A percentile compares a stretch with the other conserved stretches of the same genome.
These are phyloP conservation scores for Malurus melanocephalus DNA, from an alignment of 2,113 vertebrate species.

Conservation along the genomic window DNA sequence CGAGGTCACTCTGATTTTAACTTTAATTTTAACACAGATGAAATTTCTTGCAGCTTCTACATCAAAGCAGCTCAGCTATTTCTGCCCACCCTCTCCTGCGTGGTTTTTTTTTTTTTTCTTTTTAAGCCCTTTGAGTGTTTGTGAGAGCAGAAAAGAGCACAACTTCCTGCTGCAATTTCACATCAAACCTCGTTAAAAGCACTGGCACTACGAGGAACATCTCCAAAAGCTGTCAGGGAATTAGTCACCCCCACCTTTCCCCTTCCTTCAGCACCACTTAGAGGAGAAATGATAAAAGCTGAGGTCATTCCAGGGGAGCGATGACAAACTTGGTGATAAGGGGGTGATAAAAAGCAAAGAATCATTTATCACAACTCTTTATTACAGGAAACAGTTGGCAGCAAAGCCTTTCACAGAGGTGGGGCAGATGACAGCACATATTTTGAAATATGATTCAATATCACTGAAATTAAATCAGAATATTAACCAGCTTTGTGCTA, in stretches of 20 bases:
- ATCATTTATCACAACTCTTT: neutral
- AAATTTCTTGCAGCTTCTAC: neutral
- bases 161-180: neutral
- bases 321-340: neutral
- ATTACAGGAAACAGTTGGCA: neutral
- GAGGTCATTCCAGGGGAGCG: neutral
- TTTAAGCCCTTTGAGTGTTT: neutral
- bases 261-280: neutral
- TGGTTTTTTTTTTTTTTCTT: neutral
- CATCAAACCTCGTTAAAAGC: neutral
- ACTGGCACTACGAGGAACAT: neutral
- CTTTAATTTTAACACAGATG: neutral
- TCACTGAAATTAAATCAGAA: neutral
- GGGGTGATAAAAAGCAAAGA: neutral
- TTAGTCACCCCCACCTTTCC: neutral
- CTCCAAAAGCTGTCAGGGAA: neutral
- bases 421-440: neutral
- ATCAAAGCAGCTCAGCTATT: neutral
- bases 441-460: neutral
- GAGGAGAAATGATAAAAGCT: slow-evolving; percentile 1
- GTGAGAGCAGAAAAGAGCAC: neutral
- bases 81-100: neutral
- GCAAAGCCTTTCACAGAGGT: neutral
- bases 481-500: neutral
- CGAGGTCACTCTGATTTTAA: neutral